A percentile compares a stretch with the other conserved stretches of the same genome.
Conservation (phyloP, 1,140 invertebrate genomes). For the Drosophila leontia region DNA sequence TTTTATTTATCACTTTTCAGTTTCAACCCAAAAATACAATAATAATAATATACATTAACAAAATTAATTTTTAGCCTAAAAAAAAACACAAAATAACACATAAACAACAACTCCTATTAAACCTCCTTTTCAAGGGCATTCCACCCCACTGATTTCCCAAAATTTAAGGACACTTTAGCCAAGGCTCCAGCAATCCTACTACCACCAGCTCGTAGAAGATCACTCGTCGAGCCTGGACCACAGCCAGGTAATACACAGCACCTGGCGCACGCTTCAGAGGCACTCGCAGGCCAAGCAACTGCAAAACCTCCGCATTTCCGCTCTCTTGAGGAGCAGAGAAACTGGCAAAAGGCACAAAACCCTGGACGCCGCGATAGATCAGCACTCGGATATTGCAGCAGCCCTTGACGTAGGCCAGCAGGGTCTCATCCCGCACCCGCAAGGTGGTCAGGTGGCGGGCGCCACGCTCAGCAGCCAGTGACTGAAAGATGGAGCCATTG, state of each 20-base stretch:
- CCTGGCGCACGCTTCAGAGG: constrained; percentile 47
- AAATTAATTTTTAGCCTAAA: background rate
- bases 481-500: constrained; percentile 74
- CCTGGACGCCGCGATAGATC: constrained; percentile 74
- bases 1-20: background rate
- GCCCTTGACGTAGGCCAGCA: constrained; percentile 75
- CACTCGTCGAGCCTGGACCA: constrained; percentile 39
- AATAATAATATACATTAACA: background rate
- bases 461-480: constrained; percentile 48
- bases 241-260: constrained; percentile 44
- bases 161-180: constrained; percentile 42
- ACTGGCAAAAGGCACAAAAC: constrained; percentile 66
- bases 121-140: background rate
- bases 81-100: background rate
- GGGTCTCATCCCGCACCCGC: constrained; percentile 67
- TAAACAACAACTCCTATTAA: background rate
- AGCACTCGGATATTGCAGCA: constrained; percentile 66
- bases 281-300: constrained; percentile 45
- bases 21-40: background rate
- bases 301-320: constrained; percentile 26
- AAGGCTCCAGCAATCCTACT: constrained; percentile 56
- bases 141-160: background rate
- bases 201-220: constrained; percentile 66
- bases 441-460: constrained; percentile 61
- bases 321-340: constrained; percentile 17